These are phyloP conservation scores for Trichacis sp. DNA, from an alignment of 2,888 invertebrate species.

Conservation along the genomic window DNA sequence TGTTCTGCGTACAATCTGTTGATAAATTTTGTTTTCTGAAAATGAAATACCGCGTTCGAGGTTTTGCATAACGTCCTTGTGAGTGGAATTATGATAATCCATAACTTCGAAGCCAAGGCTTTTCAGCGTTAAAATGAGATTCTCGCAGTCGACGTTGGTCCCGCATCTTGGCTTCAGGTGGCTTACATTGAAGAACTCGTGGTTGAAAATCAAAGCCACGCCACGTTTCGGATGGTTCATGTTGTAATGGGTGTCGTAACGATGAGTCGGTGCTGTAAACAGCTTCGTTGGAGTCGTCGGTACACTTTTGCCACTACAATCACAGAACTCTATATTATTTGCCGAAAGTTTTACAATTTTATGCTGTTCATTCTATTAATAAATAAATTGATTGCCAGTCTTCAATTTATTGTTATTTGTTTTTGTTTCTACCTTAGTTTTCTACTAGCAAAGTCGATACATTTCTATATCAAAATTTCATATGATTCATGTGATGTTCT, in stretches of 20 bases:
- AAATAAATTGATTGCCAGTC: too few relatives aligned
- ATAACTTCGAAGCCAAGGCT: slow-evolving; percentile 80
- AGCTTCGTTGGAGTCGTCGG: slow-evolving; percentile 49
- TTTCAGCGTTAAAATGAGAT: slow-evolving; percentile 76
- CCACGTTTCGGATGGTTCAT: slow-evolving; percentile 89
- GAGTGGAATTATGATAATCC: slow-evolving; percentile 78
- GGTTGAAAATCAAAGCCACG: slow-evolving; percentile 89
- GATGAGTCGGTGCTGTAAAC: slow-evolving; percentile 68
- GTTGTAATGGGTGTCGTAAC: slow-evolving; percentile 83
- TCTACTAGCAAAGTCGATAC: too few relatives aligned
- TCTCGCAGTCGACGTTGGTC: slow-evolving; percentile 87
- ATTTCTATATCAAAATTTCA: too few relatives aligned
- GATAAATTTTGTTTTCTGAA: too few relatives aligned
- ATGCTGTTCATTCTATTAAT: too few relatives aligned
- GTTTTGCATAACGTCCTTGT: slow-evolving; percentile 76
- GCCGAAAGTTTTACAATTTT: too few relatives aligned
- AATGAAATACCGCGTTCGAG: slow-evolving; percentile 77
- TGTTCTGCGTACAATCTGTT: too few relatives aligned
- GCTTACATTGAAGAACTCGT: slow-evolving; percentile 83
- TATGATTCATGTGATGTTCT: too few relatives aligned
- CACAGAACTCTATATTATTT: too few relatives aligned
- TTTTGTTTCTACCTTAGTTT: too few relatives aligned
- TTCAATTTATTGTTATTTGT: too few relatives aligned
- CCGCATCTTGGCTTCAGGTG: slow-evolving; percentile 82
- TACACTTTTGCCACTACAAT: slow-evolving; percentile 49